A percentile compares a stretch with the other conserved stretches of the same genome.
Evolutionary conservation across 2,113 vertebrate species (phyloP).

Genomic region (Isichthys henryi): DNA sequence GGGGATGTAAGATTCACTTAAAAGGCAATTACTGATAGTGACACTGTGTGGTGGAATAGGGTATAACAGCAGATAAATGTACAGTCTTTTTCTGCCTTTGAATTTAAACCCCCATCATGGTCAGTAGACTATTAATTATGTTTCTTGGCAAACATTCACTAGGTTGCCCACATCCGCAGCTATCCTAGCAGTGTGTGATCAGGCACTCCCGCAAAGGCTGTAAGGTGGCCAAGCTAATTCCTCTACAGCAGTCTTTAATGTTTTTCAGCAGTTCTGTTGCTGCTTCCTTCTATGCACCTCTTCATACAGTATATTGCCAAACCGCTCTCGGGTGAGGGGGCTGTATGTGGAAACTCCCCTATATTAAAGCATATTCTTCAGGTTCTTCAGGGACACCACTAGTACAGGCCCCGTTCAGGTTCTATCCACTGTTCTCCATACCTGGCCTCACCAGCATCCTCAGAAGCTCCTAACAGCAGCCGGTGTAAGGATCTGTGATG

Average conservation of each 20-base stretch:
- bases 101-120: background rate
- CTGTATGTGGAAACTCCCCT: background rate
- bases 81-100: background rate
- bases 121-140: background rate
- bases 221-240: background rate
- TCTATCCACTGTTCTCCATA: background rate
- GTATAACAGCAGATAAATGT: slow-evolving; percentile 21
- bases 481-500: background rate
- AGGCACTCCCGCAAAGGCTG: background rate
- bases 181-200: background rate
- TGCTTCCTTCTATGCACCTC: background rate
- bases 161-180: background rate
- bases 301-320: background rate
- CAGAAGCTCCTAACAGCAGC: background rate
- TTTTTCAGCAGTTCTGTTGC: background rate
- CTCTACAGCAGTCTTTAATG: background rate
- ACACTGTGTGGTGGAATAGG: slow-evolving; percentile 38
- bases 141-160: background rate
- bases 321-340: background rate
- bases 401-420: background rate
- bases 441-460: background rate
- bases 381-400: background rate
- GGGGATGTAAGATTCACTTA: background rate
- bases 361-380: background rate
- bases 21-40: slow-evolving; percentile 21